Evolutionary conservation across 2,888 invertebrate genomes (phyloP).

Genomic region (Dicycla oo): DNA sequence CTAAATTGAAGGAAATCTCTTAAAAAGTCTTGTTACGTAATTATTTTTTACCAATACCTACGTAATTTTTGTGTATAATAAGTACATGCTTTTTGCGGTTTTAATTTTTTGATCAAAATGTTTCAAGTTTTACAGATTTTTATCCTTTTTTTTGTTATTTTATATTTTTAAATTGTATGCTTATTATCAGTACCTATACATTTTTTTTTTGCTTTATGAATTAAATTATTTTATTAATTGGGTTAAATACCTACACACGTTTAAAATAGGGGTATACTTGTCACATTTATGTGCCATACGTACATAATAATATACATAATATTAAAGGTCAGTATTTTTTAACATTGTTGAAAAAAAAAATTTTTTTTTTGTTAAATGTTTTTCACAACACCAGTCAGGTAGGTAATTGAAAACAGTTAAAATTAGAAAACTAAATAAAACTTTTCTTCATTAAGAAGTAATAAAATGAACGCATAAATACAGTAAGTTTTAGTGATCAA

Average conservation of each 20-base stretch:
- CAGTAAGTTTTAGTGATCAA: background rate
- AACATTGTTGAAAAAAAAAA: background rate
- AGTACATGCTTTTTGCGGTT: background rate
- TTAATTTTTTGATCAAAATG: background rate
- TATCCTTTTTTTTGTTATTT: background rate
- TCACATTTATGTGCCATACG: slow-evolving; percentile 41
- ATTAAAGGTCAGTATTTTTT: background rate
- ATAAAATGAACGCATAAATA: background rate
- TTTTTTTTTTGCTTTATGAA: background rate
- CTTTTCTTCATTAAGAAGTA: background rate
- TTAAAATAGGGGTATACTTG: slow-evolving; percentile 1
- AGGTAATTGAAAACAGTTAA: slow-evolving; percentile 9
- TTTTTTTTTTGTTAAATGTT: background rate
- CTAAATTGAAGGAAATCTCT: slow-evolving; percentile 1
- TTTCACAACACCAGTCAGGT: slow-evolving; percentile 5
- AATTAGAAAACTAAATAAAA: background rate
- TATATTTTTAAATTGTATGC: background rate
- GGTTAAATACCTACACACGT: background rate
- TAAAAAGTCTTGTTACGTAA: slow-evolving; percentile 7
- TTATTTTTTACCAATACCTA: slow-evolving; percentile 4
- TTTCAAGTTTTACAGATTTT: background rate
- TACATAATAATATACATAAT: slow-evolving; percentile 10
- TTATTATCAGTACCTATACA: background rate
- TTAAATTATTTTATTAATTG: background rate
- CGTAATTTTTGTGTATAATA: background rate